Base-by-base conservation (phyloP, 2,113 vertebrate species). In the Loxodonta africana region DNA sequence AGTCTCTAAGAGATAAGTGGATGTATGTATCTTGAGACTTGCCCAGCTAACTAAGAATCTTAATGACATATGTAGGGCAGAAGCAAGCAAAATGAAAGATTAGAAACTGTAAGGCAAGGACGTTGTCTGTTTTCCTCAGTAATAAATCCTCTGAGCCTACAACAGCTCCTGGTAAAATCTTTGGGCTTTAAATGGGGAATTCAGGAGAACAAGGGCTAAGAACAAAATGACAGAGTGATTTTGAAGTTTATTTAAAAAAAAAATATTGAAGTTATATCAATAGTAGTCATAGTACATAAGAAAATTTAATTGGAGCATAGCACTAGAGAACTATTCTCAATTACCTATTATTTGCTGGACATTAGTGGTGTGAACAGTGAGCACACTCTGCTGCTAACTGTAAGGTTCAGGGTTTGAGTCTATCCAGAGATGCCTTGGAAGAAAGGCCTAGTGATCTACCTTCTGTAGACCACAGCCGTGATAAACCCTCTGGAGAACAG, bases 91-190 rank as follows among this genome's bases (percentile, higher is more conserved):
- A 76, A 71, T 30, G 41, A 65, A 81, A 71, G 33, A 12, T 6
- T 67, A 0, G 48, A 17, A 77, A 1, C 62, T 20, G 0, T 0
- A 84, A 12, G 6, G 2, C 28, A 80, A 46, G 7, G 5, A 11
- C 3, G 5, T 37, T 0, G 8, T 30, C 44, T 91, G 21, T 37
- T 23, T 74, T 48, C 20, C 26, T 85, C 30, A 15, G 4, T 78
- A 62, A n/a, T n/a, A 5, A 9, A 11, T 28, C 14, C 37, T 78
- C 65, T 83, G 51, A 73, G 11, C 48, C 48, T 46, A 48, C 7
- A 14, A 28, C 2, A 15, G 14, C 6, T 81, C 21, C 28, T 88
- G 85, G 25, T 20, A 63, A 74, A 81, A 14, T 37, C n/a, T 23
- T 4, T 57, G 33, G 37, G 17, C 5, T 62, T 62, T 57, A 37